Conservation (phyloP, 2,888 invertebrate species). For the Volucella inflata region DNA sequence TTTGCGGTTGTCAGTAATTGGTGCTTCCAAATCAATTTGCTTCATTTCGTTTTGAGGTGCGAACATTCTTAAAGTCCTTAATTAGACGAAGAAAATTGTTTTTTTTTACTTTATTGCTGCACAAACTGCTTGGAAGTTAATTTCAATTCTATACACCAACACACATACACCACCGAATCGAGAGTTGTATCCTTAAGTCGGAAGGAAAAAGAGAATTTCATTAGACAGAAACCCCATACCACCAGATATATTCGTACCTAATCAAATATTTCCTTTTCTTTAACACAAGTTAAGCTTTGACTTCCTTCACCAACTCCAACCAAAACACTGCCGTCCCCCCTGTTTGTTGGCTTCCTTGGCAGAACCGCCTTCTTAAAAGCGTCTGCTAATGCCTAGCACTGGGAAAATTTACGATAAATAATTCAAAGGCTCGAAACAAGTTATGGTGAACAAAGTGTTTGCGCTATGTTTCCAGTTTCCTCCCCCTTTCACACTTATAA, state of each 20-base stretch:
- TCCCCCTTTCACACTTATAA: constrained; percentile 13
- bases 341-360: background rate
- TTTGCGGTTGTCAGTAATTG: constrained; percentile 36
- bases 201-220: constrained; percentile 21
- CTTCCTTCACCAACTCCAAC: constrained; percentile 10
- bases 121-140: constrained; percentile 53
- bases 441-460: constrained; percentile 51
- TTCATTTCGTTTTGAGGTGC: constrained; percentile 41
- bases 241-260: constrained; percentile 29
- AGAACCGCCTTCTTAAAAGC: background rate
- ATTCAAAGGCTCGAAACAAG: constrained; percentile 68
- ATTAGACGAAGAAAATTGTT: constrained; percentile 60
- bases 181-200: background rate
- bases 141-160: constrained; percentile 43
- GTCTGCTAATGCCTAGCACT: constrained; percentile 40
- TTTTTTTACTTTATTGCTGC: constrained; percentile 48
- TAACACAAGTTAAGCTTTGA: constrained; percentile 27
- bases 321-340: background rate
- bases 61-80: constrained; percentile 56
- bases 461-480: constrained; percentile 23
- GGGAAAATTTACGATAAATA: constrained; percentile 72
- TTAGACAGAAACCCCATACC: constrained; percentile 1
- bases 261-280: constrained; percentile 66
- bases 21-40: constrained; percentile 54
- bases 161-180: background rate